Percentiles rank a stretch among this genome's conserved stretches.
Evolutionary conservation across 2,797 vertebrate species (phyloP).

Genomic region (Orientallactaga sibirica): DNA sequence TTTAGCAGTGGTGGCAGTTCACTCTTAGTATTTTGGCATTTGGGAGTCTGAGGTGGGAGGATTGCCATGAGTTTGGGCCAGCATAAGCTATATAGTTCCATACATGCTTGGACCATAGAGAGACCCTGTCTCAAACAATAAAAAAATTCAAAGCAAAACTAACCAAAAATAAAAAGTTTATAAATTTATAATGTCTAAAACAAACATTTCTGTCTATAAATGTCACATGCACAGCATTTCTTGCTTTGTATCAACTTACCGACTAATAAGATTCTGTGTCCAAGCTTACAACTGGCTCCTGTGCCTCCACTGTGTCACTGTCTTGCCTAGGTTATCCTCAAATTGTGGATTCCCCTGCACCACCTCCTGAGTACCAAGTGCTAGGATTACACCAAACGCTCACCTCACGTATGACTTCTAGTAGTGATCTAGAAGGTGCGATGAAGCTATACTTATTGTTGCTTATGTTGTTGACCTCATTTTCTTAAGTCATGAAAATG

Average conservation of each 20-base stretch:
- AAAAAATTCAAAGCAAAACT: no score
- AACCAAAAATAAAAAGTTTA: not conserved
- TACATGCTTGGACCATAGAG: no score
- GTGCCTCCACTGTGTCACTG: no score
- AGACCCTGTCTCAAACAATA: not conserved
- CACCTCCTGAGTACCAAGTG: no score
- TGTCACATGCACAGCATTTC: not conserved
- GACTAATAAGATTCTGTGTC: not conserved
- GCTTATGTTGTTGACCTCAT: not conserved
- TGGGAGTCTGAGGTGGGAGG: not conserved
- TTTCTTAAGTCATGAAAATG: not conserved
- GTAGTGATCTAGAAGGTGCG: not conserved
- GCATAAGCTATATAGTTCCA: not conserved
- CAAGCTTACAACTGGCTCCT: not conserved
- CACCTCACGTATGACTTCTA: not conserved
- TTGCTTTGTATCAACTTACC: not conserved
- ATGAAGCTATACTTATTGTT: not conserved
- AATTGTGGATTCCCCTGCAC: no score
- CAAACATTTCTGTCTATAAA: not conserved
- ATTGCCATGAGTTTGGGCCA: not conserved
- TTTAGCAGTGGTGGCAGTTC: not conserved
- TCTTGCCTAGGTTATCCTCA: not conserved
- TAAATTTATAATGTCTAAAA: not conserved
- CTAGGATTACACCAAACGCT: no score
- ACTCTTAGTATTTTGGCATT: not conserved